A percentile compares a stretch with the other conserved stretches of the same genome.
These are phyloP conservation scores for Oithona nana DNA, from an alignment of 2,888 invertebrate genomes.

Conservation along the genomic window DNA sequence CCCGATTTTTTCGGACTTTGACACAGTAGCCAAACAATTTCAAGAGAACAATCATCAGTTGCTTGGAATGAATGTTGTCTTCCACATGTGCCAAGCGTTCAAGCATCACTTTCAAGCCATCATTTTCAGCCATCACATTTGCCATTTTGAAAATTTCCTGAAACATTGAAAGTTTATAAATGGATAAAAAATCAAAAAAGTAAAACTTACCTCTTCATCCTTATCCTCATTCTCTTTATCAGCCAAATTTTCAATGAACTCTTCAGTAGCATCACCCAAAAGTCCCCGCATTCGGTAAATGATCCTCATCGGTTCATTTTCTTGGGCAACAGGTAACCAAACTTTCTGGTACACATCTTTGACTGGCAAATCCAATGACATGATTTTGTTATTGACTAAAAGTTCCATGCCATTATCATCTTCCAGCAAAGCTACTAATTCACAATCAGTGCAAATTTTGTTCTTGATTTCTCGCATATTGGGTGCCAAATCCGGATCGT, in stretches of 20 bases:
- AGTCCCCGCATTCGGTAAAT: conserved; percentile 94
- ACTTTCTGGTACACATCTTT: conserved; percentile 42
- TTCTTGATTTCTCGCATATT: conserved; percentile 97
- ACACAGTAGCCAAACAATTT: conserved; percentile 75
- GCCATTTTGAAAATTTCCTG: conserved; percentile 82
- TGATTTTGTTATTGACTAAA: conserved; percentile 91
- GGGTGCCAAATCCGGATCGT: conserved; percentile 83
- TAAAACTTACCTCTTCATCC: conserved; percentile 86
- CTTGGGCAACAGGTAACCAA: conserved; percentile 65
- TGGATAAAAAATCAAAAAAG: too few relatives aligned
- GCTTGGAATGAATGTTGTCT: conserved; percentile 65
- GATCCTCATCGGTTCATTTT: conserved; percentile 88
- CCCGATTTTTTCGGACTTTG: conserved; percentile 70
- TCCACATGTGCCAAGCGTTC: conserved; percentile 61
- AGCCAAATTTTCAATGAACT: conserved; percentile 84
- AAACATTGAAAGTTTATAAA: too few relatives aligned
- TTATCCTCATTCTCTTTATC: conserved; percentile 64
- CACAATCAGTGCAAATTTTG: conserved; percentile 94
- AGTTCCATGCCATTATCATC: conserved; percentile 98
- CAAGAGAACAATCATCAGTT: conserved; percentile 66
- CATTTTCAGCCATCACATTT: conserved; percentile 59
- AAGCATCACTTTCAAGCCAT: conserved; percentile 52
- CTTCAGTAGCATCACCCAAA: conserved; percentile 94
- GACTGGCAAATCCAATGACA: conserved; percentile 84
- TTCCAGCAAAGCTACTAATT: conserved; percentile 86